These are phyloP conservation scores for Pachyrhynchus sulphureomaculatus DNA, from an alignment of 1,140 invertebrate genomes.

Conservation along the genomic window DNA sequence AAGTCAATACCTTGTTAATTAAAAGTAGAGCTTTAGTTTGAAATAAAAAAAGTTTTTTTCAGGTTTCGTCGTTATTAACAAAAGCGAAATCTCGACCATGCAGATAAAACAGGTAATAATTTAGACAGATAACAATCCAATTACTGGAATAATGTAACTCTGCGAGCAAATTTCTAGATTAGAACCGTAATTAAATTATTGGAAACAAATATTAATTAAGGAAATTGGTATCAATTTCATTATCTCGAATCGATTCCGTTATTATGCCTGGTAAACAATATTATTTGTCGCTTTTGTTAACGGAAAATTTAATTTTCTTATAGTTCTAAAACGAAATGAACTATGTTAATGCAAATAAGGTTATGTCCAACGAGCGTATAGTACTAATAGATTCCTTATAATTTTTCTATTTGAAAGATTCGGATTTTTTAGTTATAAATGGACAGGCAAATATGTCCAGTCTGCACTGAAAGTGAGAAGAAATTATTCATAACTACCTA, in stretches of 20 bases:
- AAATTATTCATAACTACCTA: too few species aligned
- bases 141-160: not conserved
- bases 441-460: too few species aligned
- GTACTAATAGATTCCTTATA: too few species aligned
- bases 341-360: too few species aligned
- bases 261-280: constrained; percentile 3
- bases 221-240: constrained; percentile 4
- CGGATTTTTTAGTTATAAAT: too few species aligned
- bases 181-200: constrained; percentile 3
- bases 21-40: too few species aligned
- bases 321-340: not conserved
- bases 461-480: too few species aligned
- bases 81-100: not conserved
- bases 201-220: constrained; percentile 8
- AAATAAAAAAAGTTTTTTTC: too few species aligned
- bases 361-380: too few species aligned
- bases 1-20: too few species aligned
- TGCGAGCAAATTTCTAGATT: constrained; percentile 2
- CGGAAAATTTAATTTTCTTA: not conserved
- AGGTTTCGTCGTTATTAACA: too few species aligned
- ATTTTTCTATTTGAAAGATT: too few species aligned
- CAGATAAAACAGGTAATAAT: constrained; percentile 1
- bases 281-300: not conserved
- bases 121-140: constrained; percentile 4
- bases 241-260: constrained; percentile 1